phyloP scores from a whole-genome alignment of 2,113 vertebrate species.

The Pseudolaguvia tuberculata region DNA sequence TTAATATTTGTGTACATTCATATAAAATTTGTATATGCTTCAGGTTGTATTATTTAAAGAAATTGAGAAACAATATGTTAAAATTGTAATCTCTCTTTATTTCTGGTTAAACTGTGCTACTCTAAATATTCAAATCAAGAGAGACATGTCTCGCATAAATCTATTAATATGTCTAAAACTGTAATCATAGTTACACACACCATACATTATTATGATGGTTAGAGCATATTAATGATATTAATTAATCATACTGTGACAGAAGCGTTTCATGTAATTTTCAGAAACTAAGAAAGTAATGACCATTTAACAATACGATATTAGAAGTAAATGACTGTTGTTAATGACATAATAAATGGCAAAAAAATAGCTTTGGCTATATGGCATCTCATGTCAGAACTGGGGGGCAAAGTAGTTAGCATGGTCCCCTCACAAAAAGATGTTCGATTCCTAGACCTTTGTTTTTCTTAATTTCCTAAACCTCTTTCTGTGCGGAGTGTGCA shows the following conservation, averaged over 20 bases:
- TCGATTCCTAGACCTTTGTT: too few relatives aligned
- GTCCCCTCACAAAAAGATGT: too few relatives aligned
- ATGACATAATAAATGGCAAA: not conserved
- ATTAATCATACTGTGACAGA: not conserved
- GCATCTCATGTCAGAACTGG: constrained; percentile 46
- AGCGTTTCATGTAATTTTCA: not conserved
- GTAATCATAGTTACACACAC: not conserved
- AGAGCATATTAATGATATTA: too few relatives aligned
- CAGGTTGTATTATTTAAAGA: not conserved
- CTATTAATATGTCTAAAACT: not conserved
- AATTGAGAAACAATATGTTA: not conserved
- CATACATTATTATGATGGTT: too few relatives aligned
- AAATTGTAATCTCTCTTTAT: too few relatives aligned
- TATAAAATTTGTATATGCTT: not conserved
- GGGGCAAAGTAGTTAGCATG: too few relatives aligned
- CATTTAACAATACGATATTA: not conserved
- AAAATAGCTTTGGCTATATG: constrained; percentile 37
- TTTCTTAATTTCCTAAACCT: too few relatives aligned
- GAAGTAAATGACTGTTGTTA: not conserved
- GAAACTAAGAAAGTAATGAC: not conserved
- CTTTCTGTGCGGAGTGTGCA: too few relatives aligned
- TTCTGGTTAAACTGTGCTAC: too few relatives aligned
- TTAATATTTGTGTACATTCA: not conserved
- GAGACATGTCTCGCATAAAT: too few relatives aligned
- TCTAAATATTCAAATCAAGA: too few relatives aligned